These are phyloP conservation scores for Argya squamiceps DNA, from an alignment of 2,797 vertebrate species.

Conservation along the genomic window DNA sequence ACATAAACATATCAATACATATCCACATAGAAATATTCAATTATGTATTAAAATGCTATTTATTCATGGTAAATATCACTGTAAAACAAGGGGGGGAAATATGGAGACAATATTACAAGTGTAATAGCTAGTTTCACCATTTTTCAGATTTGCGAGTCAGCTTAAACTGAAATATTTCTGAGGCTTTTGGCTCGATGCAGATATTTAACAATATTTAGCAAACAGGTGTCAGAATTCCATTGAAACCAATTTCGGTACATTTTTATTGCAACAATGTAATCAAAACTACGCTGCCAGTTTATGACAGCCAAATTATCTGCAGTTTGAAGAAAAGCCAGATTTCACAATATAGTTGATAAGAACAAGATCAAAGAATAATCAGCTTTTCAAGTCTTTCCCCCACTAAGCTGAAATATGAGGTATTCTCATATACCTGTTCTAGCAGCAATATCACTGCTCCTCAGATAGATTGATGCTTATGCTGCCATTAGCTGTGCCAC, in stretches of 20 bases:
- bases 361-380: constrained; percentile 16
- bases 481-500: neutral
- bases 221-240: neutral
- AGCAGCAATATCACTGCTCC: neutral
- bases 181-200: neutral
- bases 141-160: neutral
- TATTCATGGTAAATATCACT: neutral
- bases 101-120: neutral
- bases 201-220: constrained; percentile 39
- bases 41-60: neutral
- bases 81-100: neutral
- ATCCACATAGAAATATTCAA: neutral
- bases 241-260: neutral
- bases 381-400: neutral
- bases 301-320: constrained; percentile 31
- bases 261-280: constrained; percentile 21
- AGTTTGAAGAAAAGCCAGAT: constrained; percentile 18
- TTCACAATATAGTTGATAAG: neutral
- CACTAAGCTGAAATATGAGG: neutral
- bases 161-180: neutral
- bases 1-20: neutral
- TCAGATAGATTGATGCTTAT: neutral
- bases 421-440: neutral
- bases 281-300: neutral
- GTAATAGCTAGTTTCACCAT: neutral